Percentiles rank a stretch among this genome's conserved stretches.
Conservation (phyloP, 2,113 vertebrate genomes). For the Euleptes europaea region DNA sequence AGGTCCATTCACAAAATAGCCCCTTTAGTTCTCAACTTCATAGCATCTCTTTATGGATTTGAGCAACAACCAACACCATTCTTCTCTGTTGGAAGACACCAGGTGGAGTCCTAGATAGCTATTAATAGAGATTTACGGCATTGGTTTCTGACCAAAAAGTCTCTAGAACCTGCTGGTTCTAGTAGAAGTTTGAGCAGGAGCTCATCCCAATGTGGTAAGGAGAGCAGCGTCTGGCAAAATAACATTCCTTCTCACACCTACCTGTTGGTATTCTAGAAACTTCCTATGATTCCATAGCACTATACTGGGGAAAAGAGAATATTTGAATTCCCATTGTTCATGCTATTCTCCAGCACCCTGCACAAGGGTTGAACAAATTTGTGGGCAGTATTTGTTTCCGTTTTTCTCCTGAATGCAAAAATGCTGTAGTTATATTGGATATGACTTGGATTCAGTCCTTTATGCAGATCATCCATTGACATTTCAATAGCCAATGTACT, state of each 20-base stretch:
- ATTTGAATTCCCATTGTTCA: neutral
- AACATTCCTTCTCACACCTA: neutral
- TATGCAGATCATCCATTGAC: neutral
- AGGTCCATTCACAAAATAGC: too few relatives aligned
- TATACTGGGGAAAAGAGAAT: neutral
- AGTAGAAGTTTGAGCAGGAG: too few relatives aligned
- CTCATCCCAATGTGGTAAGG: neutral
- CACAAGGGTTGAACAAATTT: neutral
- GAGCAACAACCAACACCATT: neutral
- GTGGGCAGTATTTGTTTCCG: too few relatives aligned
- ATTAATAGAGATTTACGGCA: neutral
- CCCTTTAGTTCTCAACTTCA: too few relatives aligned
- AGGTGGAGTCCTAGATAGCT: neutral
- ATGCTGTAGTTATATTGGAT: neutral
- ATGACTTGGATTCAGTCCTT: neutral
- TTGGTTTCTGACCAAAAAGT: neutral
- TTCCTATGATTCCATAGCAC: neutral
- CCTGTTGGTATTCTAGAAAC: neutral
- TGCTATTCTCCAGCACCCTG: neutral
- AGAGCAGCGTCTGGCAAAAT: neutral
- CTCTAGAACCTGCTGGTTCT: neutral
- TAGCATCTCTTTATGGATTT: too few relatives aligned
- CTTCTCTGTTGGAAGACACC: neutral
- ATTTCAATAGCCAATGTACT: neutral
- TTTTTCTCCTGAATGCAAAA: too few relatives aligned